A percentile compares a stretch with the other conserved stretches of the same genome.
phyloP scores from a whole-genome alignment of 2,888 invertebrate species.

The Hololepta plana region DNA sequence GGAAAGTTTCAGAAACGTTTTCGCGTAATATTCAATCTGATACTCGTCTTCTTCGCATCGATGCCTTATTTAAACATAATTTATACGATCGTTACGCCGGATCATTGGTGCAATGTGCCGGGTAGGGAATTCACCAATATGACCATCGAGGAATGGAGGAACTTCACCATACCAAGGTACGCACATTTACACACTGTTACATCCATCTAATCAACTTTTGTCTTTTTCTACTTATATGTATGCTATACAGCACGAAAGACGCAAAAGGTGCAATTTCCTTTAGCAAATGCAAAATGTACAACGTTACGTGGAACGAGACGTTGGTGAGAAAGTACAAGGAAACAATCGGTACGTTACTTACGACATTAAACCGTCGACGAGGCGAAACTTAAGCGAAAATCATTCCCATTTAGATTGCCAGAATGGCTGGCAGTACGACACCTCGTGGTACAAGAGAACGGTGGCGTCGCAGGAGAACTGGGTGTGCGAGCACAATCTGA shows the following conservation, averaged over 20 bases:
- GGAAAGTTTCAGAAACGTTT: slow-evolving; percentile 33
- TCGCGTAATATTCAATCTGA: slow-evolving; percentile 28
- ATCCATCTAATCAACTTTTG: too few species aligned
- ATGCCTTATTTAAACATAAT: slow-evolving; percentile 35
- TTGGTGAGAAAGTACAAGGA: too few species aligned
- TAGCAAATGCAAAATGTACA: too few species aligned
- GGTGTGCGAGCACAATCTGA: slow-evolving; percentile 34
- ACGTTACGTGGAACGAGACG: too few species aligned
- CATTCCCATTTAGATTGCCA: slow-evolving; percentile 29
- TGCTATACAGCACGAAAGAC: too few species aligned
- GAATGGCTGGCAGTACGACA: slow-evolving; percentile 35
- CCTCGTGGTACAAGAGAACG: slow-evolving; percentile 30
- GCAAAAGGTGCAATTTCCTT: too few species aligned
- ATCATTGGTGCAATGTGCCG: slow-evolving; percentile 38
- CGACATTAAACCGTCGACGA: too few species aligned
- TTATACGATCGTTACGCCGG: slow-evolving; percentile 33
- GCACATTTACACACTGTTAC: too few species aligned
- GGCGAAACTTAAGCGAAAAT: too few species aligned
- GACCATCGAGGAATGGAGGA: slow-evolving; percentile 31
- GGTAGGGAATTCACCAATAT: slow-evolving; percentile 29
- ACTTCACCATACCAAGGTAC: slow-evolving; percentile 33
- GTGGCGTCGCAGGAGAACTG: slow-evolving; percentile 32
- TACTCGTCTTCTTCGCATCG: slow-evolving; percentile 25
- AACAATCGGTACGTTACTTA: too few species aligned
- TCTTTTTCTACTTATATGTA: too few species aligned